Conservation (phyloP, 1,140 invertebrate genomes). For the Caenorhabditis briggsae region DNA sequence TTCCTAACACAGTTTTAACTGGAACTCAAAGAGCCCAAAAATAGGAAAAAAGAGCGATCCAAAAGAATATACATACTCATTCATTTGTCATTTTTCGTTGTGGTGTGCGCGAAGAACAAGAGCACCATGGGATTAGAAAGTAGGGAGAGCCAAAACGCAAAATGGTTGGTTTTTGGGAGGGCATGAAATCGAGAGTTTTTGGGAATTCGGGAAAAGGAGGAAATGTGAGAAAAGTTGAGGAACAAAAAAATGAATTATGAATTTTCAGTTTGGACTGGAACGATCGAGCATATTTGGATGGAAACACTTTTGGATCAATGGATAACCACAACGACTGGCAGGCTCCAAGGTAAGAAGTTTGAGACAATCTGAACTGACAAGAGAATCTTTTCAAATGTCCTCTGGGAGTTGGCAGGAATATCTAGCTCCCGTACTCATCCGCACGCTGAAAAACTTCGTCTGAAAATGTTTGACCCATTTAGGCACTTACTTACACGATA, state of each 20-base stretch:
- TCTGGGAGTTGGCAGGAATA: no score
- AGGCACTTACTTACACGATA: no score
- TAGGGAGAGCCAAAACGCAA: constrained; percentile 34
- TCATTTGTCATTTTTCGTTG: constrained; percentile 48
- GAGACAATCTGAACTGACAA: no score
- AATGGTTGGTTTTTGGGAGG: constrained; percentile 46
- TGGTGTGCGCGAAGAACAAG: constrained; percentile 1
- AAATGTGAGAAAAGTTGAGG: not conserved
- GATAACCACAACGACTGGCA: constrained; percentile 50
- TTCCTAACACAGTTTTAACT: not conserved
- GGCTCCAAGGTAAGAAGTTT: constrained; percentile 38
- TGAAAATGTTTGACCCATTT: no score
- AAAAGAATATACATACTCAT: constrained; percentile 28
- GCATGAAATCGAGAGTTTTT: not conserved
- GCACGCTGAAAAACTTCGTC: no score
- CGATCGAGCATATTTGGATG: constrained; percentile 58
- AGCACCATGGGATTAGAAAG: constrained; percentile 48
- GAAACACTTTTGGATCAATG: constrained; percentile 54
- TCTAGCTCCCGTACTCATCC: no score
- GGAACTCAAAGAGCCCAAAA: not conserved
- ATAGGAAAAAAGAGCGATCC: not conserved
- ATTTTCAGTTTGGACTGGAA: constrained; percentile 62
- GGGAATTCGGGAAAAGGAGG: not conserved
- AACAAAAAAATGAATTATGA: not conserved
- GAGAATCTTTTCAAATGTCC: no score